Base-by-base conservation (phyloP, 2,113 vertebrate genomes). In the Piliocolobus tephrosceles region DNA sequence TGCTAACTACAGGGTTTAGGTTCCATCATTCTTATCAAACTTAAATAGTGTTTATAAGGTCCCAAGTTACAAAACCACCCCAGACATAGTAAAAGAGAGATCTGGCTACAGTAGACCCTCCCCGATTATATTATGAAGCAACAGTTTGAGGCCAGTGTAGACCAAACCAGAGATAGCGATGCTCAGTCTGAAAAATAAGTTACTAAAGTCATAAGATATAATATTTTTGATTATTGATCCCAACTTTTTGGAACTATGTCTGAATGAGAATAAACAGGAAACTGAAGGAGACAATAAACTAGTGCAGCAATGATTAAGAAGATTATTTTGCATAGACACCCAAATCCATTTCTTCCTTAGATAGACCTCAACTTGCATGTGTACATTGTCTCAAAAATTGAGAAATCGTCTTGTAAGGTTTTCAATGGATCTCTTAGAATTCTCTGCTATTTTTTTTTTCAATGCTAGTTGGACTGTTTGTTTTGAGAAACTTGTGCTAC, bases 41-140 rank as follows among this genome's bases (percentile, higher is more conserved):
- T 90, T 83, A 92, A 0, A n/a, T 52, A 68, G 22, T 73, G 9
- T 72, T 89, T 87, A 66, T 43, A 95, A 96, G 93, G 10, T 6
- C 35, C 16, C 45, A 90, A 72, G 6, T 91, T 95, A 83, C 2
- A 87, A 55, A 95, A 95, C 80, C 13, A 91, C 23, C 27, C 7
- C 30, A 86, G n/a, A 70, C 38, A 82, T 27, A 55, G 18, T 70
- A 66, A 95, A 20, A 93, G 14, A 82, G 3, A 40, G 9, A 61
- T 82, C 6, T 88, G 50, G 18, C 8, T 72, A 57, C 12, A 75
- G 50, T 50, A 92, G 32, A 85, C 6, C 47, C 4, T 35, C 20
- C 30, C 66, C 86, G 87, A 95, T 97, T 93, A 97, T 47, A 95
- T 97, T 93, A 97, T 50, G 22, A 87, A 70, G 40, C 90, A 87